phyloP scores from a whole-genome alignment of 2,888 invertebrate genomes.

The Sisyra nigra region DNA sequence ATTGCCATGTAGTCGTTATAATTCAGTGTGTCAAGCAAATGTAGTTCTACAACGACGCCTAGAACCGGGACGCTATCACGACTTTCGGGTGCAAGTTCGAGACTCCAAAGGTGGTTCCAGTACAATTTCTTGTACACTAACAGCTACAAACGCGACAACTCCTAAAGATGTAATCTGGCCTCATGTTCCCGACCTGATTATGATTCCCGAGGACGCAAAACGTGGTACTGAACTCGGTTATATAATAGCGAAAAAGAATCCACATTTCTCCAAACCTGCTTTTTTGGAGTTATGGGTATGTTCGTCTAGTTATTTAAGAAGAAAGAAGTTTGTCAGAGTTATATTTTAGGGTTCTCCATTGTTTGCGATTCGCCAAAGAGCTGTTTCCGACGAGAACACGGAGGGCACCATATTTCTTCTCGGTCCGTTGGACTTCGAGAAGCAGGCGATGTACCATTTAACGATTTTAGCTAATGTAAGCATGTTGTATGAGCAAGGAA shows the following conservation, averaged over 20 bases:
- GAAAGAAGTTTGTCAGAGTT: too few species aligned
- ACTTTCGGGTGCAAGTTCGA: conserved; percentile 46
- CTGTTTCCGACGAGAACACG: conserved; percentile 57
- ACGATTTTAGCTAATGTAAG: conserved; percentile 79
- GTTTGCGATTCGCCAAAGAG: conserved; percentile 62
- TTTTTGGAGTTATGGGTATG: conserved; percentile 70
- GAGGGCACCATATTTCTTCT: conserved; percentile 64
- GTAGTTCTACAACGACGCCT: conserved; percentile 60
- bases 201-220: conserved; percentile 64
- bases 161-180: conserved; percentile 72
- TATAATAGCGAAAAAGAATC: conserved; percentile 65
- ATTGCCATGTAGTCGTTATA: conserved; percentile 70
- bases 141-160: conserved; percentile 67
- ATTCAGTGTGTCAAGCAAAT: conserved; percentile 81
- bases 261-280: conserved; percentile 57
- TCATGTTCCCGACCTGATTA: conserved; percentile 58
- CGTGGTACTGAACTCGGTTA: conserved; percentile 70
- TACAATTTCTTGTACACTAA: conserved; percentile 33
- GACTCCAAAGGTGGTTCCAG: conserved; percentile 65
- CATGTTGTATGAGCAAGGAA: conserved; percentile 14
- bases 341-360: conserved; percentile 50
- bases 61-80: conserved; percentile 68
- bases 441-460: conserved; percentile 72
- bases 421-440: conserved; percentile 74
- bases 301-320: too few species aligned